These are phyloP conservation scores for Xenopus petersii DNA, from an alignment of 2,797 vertebrate species.

Conservation along the genomic window DNA sequence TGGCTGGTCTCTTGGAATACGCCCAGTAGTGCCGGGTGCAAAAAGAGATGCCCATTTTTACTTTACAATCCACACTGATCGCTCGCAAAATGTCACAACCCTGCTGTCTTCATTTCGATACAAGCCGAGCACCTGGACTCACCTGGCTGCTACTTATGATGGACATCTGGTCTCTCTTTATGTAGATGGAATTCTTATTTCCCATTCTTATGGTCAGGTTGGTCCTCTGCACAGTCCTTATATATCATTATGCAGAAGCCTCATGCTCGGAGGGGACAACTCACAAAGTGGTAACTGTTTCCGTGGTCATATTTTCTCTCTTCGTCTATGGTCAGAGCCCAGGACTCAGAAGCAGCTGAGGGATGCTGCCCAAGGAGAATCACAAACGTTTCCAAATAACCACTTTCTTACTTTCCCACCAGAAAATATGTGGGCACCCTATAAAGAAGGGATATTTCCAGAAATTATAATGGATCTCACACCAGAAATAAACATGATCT, in stretches of 20 bases:
- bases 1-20: slow-evolving; percentile 91
- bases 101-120: slow-evolving; percentile 76
- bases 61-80: slow-evolving; percentile 89
- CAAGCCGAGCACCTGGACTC: slow-evolving; percentile 77
- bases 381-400: neutral
- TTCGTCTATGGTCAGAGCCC: slow-evolving; percentile 73
- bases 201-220: slow-evolving; percentile 70
- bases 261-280: slow-evolving; percentile 85
- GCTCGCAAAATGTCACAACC: slow-evolving; percentile 71
- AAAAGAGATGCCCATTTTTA: slow-evolving; percentile 85
- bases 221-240: slow-evolving; percentile 85
- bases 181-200: slow-evolving; percentile 83
- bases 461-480: slow-evolving; percentile 64
- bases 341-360: slow-evolving; percentile 72
- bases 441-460: slow-evolving; percentile 73
- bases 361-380: neutral
- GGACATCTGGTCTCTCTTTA: slow-evolving; percentile 82
- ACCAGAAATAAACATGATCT: slow-evolving; percentile 66
- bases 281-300: slow-evolving; percentile 73
- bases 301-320: slow-evolving; percentile 78
- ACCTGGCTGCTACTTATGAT: slow-evolving; percentile 82
- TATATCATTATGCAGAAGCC: slow-evolving; percentile 84
- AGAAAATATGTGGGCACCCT: slow-evolving; percentile 66
- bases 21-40: slow-evolving; percentile 65
- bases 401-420: slow-evolving; percentile 6